phyloP scores from a whole-genome alignment of 2,797 vertebrate species.

The Crypturellus tataupa region DNA sequence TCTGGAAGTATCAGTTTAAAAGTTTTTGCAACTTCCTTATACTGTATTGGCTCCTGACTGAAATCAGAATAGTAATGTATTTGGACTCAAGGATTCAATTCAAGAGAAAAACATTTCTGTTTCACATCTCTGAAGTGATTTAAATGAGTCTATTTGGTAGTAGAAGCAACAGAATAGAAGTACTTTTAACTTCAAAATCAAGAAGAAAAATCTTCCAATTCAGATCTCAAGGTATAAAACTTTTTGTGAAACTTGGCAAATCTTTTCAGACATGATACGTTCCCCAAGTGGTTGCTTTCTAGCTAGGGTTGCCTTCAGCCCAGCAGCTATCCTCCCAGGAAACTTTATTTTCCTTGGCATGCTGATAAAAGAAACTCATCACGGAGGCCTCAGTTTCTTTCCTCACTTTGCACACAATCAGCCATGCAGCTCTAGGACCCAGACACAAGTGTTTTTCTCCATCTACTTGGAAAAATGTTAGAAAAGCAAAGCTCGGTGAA shows the following conservation, averaged over 20 bases:
- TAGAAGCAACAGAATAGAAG: neutral
- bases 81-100: neutral
- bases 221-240: neutral
- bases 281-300: neutral
- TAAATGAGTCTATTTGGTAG: neutral
- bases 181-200: neutral
- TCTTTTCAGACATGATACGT: neutral
- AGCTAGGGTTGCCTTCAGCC: neutral
- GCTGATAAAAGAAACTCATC: neutral
- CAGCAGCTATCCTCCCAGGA: neutral
- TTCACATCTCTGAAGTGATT: neutral
- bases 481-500: neutral
- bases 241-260: neutral
- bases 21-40: neutral
- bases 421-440: rapidly evolving
- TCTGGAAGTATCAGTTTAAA: neutral
- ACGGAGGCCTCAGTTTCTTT: neutral
- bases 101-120: neutral
- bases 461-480: neutral
- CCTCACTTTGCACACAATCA: neutral
- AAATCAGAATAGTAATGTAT: neutral
- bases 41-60: neutral
- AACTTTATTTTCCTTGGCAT: neutral
- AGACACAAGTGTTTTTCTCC: neutral
- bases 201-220: neutral